Evolutionary conservation across 2,888 invertebrate species (phyloP), one percentile per base, ranked within the genome.

Genomic region (Nasonovia ribisnigri): DNA sequence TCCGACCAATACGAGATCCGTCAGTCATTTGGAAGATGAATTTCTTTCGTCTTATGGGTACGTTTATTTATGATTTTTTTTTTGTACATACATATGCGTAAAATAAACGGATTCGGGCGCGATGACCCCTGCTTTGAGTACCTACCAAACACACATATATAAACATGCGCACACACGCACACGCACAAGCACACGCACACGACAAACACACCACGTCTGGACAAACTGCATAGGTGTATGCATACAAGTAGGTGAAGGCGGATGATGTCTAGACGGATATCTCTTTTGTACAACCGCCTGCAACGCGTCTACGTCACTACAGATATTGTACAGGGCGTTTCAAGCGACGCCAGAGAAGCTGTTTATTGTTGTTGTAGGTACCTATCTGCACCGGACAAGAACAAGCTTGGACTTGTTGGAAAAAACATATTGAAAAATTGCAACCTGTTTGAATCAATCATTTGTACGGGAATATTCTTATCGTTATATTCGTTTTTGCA

Each of bases 1-100:
- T 90, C 60, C 84, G 29, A 60, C 57, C 54, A 57, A 88, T 36
- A 46, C 51, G 13, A 88, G 51, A 42, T 26, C 54, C 89, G 90
- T 93, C 93, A 93, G 93, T 93, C 93, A 93, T 93, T 93, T 57
- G 48, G 57, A 93, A 93, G 90, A 93, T 48, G 93, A 90, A 90
- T 93, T 93, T 93, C 84, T 89, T 54, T 57, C 57, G 57, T 84
- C 48, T 77, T 88, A 13, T 36, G 11, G 29, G 86, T 46, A n/a
- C 57, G 24, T 88, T 67, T 54, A 77, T 87, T 51, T 60, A n/a
- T 46, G 29, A 46, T 77, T 54, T 54, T 48, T 77, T 77, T 89
- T 36, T 46, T 51, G 5, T 84, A 67, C 87, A 77, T 24, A 36
- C 20, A 77, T 36, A 10, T 6, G 20, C 77, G n/a, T 77, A 77